Evolutionary conservation across 2,797 vertebrate species (phyloP).

Genomic region (Gila robusta): DNA sequence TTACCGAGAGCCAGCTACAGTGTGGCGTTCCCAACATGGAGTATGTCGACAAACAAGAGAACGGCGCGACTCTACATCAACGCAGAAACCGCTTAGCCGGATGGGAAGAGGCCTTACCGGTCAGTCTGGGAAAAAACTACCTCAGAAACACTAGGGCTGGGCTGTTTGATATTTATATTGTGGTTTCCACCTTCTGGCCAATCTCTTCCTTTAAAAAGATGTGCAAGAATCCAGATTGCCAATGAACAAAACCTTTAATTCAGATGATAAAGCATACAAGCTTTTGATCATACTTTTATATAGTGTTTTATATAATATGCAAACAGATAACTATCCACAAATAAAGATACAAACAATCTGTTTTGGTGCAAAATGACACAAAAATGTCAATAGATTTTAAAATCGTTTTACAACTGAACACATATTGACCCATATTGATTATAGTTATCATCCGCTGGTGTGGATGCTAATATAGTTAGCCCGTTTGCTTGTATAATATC

Average conservation of each 20-base stretch:
- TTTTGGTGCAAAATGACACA: not conserved
- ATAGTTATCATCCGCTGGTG: too few relatives aligned
- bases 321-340: not conserved
- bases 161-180: too few relatives aligned
- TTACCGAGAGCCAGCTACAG: conserved; percentile 73
- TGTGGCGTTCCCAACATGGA: conserved; percentile 81
- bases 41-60: not conserved
- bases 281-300: not conserved
- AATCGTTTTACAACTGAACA: too few relatives aligned
- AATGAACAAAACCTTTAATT: not conserved
- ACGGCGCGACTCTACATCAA: conserved; percentile 60
- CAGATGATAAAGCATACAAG: not conserved
- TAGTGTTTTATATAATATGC: not conserved
- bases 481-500: too few relatives aligned
- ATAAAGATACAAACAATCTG: not conserved
- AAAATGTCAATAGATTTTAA: too few relatives aligned
- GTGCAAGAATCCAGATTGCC: not conserved
- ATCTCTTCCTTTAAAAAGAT: not conserved
- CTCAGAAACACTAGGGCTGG: not conserved
- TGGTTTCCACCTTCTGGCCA: not conserved
- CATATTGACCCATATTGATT: too few relatives aligned
- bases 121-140: conserved; percentile 45
- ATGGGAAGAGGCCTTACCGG: conserved; percentile 71
- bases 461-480: too few relatives aligned
- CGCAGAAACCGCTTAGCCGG: conserved; percentile 71